These are phyloP conservation scores for Brachypalpus laphriformis DNA, from an alignment of 2,888 invertebrate genomes.

Conservation along the genomic window DNA sequence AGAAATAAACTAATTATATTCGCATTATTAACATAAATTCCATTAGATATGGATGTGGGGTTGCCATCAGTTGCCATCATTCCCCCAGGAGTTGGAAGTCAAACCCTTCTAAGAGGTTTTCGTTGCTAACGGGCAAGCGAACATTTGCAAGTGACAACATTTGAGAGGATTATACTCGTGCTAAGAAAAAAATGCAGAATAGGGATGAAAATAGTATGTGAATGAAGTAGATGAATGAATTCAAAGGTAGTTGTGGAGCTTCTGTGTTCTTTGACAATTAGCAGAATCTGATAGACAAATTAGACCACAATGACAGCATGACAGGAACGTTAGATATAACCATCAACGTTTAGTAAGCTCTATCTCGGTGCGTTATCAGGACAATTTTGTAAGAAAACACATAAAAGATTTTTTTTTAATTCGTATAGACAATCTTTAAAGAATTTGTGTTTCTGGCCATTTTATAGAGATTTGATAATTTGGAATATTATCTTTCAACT, in stretches of 20 bases:
- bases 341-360: too few species aligned
- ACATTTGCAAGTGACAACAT: constrained; percentile 53
- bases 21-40: constrained; percentile 77
- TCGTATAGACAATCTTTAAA: too few species aligned
- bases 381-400: too few species aligned
- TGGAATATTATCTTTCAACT: too few species aligned
- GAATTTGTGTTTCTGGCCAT: too few species aligned
- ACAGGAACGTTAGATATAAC: too few species aligned
- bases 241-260: neutral
- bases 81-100: constrained; percentile 9
- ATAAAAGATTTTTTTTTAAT: too few species aligned
- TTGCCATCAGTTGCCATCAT: constrained; percentile 38
- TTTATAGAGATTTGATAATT: too few species aligned
- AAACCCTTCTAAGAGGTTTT: constrained; percentile 6
- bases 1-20: constrained; percentile 75
- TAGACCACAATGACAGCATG: too few species aligned
- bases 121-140: constrained; percentile 32
- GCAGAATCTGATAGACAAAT: neutral
- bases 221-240: neutral
- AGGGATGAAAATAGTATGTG: neutral
- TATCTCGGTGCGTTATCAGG: too few species aligned
- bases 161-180: constrained; percentile 2
- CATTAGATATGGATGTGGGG: constrained; percentile 65
- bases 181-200: neutral
- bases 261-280: neutral